Conservation (phyloP, 2,113 vertebrate species). For the Trochalopteron elliotii region DNA sequence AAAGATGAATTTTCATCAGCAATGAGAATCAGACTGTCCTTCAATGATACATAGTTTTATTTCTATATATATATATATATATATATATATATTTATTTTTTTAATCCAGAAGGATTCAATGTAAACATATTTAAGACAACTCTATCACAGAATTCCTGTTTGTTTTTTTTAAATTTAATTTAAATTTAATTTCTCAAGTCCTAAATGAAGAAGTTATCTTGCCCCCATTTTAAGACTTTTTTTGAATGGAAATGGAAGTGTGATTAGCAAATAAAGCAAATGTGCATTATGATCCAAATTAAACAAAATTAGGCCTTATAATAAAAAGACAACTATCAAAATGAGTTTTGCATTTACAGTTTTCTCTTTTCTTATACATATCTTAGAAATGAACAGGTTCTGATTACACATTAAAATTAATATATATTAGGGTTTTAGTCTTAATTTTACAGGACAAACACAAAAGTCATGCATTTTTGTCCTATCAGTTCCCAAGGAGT, state of each 20-base stretch:
- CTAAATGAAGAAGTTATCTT: not conserved
- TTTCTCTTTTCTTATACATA: not conserved
- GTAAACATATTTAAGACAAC: not conserved
- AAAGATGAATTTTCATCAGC: not conserved
- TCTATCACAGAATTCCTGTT: not conserved
- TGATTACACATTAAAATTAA: not conserved
- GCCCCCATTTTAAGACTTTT: not conserved
- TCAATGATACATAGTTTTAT: not conserved
- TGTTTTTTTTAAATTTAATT: accelerated
- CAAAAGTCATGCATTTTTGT: not conserved
- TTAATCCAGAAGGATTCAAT: not conserved
- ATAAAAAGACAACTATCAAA: not conserved
- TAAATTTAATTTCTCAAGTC: not conserved
- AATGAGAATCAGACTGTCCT: not conserved
- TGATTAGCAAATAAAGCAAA: not conserved
- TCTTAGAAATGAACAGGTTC: not conserved
- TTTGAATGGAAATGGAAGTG: not conserved
- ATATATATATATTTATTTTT: not conserved
- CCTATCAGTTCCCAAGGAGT: not conserved
- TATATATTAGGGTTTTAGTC: not conserved
- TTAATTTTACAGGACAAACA: not conserved
- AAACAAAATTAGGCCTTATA: not conserved
- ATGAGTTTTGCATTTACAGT: not conserved
- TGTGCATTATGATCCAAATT: not conserved
- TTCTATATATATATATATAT: not conserved